Conservation (phyloP, 1,140 invertebrate species). For the Drosophila watanabei region DNA sequence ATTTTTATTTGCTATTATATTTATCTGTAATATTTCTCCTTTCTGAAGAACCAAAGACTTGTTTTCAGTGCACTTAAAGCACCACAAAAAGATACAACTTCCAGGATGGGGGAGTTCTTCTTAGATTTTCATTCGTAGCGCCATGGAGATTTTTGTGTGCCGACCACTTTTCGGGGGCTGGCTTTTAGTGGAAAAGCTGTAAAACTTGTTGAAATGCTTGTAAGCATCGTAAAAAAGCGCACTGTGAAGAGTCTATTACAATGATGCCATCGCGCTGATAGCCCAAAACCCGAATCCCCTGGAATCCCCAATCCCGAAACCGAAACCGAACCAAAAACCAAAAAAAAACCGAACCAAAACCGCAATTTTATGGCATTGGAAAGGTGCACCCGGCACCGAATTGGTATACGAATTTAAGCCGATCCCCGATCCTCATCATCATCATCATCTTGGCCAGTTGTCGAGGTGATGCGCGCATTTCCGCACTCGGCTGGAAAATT, state of each 20-base stretch:
- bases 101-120: slow-evolving; percentile 29
- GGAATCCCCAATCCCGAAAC: neutral
- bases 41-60: no score
- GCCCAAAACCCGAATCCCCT: slow-evolving; percentile 17
- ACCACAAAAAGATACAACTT: slow-evolving; percentile 1
- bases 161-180: slow-evolving; percentile 65
- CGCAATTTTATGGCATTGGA: slow-evolving; percentile 64
- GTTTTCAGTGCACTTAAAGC: neutral
- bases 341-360: neutral
- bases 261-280: slow-evolving; percentile 79
- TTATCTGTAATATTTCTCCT: no score
- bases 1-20: no score
- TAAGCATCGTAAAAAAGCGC: slow-evolving; percentile 78
- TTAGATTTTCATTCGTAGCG: slow-evolving; percentile 57
- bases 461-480: slow-evolving; percentile 56
- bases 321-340: neutral
- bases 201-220: slow-evolving; percentile 85
- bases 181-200: slow-evolving; percentile 83
- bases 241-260: slow-evolving; percentile 80
- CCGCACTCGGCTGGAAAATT: slow-evolving; percentile 63
- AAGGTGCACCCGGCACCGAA: slow-evolving; percentile 52
- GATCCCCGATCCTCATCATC: slow-evolving; percentile 4
- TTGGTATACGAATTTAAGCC: slow-evolving; percentile 19
- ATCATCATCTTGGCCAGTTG: slow-evolving; percentile 12
- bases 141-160: slow-evolving; percentile 57